Percentiles rank a stretch among this genome's conserved stretches.
Conservation (phyloP, 1,140 invertebrate genomes). For the Dreissena rostriformis region DNA sequence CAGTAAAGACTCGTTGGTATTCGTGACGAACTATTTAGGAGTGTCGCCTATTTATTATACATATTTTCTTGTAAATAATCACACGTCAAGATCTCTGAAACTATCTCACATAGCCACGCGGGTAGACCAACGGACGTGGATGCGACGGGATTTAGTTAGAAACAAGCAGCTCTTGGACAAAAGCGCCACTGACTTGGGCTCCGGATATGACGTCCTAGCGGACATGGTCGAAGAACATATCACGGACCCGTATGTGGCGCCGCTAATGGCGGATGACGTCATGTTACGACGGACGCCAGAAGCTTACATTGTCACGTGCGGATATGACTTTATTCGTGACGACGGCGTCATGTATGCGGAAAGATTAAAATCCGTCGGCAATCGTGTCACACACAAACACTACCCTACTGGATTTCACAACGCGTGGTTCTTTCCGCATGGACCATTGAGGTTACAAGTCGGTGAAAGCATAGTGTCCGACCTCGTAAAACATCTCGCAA, state of each 20-base stretch:
- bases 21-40: constrained; percentile 62
- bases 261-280: constrained; percentile 66
- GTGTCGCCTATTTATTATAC: constrained; percentile 34
- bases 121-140: constrained; percentile 54
- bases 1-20: constrained; percentile 45
- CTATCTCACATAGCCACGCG: constrained; percentile 54
- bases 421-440: constrained; percentile 65
- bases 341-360: constrained; percentile 71
- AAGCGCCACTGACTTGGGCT: constrained; percentile 24
- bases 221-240: constrained; percentile 58
- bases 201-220: constrained; percentile 59
- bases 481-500: constrained; percentile 37
- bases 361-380: constrained; percentile 61
- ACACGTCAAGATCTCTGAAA: constrained; percentile 63
- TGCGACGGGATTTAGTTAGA: constrained; percentile 58
- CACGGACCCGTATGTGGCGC: constrained; percentile 62
- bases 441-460: constrained; percentile 63
- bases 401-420: constrained; percentile 66
- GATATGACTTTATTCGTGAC: constrained; percentile 71
- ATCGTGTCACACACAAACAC: constrained; percentile 52
- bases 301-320: constrained; percentile 68
- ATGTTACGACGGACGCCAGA: constrained; percentile 59
- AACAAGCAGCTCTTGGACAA: constrained; percentile 50
- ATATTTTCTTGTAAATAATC: constrained; percentile 65
- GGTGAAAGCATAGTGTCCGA: constrained; percentile 60